phyloP scores from a whole-genome alignment of 2,113 vertebrate species.

The Callopanchax toddi region DNA sequence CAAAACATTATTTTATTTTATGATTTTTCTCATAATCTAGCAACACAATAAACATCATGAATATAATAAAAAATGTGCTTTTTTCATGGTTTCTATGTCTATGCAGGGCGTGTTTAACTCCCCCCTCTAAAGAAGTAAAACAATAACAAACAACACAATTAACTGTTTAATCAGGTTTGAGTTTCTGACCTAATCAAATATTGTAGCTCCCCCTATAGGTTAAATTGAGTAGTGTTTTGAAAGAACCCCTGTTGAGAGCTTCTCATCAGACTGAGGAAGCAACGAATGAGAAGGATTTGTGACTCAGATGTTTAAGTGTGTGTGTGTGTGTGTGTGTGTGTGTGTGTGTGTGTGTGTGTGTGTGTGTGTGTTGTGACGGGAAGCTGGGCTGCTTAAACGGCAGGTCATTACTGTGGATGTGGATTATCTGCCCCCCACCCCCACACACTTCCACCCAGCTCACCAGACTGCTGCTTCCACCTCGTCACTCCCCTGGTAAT shows the following conservation, averaged over 20 bases:
- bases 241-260: neutral
- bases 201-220: conserved; percentile 37
- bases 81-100: neutral
- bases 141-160: too few relatives aligned
- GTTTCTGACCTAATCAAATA: conserved; percentile 8
- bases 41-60: too few relatives aligned
- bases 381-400: too few relatives aligned
- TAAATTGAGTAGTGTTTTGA: neutral
- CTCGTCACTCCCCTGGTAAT: conserved; percentile 21
- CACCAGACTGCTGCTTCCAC: conserved; percentile 4
- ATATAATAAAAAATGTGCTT: neutral
- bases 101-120: neutral
- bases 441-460: too few relatives aligned
- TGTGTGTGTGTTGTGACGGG: too few relatives aligned
- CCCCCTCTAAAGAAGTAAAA: neutral
- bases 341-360: too few relatives aligned
- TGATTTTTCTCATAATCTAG: too few relatives aligned
- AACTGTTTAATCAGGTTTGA: neutral
- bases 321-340: neutral
- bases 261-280: neutral
- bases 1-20: too few relatives aligned
- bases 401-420: conserved; percentile 66
- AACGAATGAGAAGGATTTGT: conserved; percentile 1
- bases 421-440: conserved; percentile 39
- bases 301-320: neutral